phyloP scores from a whole-genome alignment of 2,888 invertebrate genomes.

The Diogma glabrata region DNA sequence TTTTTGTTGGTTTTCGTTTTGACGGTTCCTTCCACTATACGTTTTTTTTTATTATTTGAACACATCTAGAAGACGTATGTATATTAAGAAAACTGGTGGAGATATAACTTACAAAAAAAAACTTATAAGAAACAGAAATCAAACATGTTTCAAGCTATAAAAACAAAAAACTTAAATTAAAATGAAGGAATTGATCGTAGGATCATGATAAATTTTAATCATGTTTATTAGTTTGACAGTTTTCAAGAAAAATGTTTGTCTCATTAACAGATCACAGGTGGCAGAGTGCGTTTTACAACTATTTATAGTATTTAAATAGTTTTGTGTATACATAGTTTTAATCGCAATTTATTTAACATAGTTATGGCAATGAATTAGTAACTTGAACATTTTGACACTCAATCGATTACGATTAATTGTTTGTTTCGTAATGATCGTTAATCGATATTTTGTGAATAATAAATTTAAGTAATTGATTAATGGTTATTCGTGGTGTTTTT shows the following conservation, averaged over 20 bases:
- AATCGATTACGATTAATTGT: too few species aligned
- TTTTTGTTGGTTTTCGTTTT: constrained; percentile 4
- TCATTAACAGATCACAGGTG: constrained; percentile 8
- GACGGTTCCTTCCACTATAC: constrained; percentile 6
- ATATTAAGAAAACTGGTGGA: background rate
- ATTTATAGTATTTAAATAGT: too few species aligned
- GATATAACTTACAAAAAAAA: too few species aligned
- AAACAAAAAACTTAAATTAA: constrained; percentile 2
- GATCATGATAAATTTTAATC: constrained; percentile 7
- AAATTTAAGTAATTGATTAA: too few species aligned
- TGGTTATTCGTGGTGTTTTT: too few species aligned
- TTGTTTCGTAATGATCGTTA: too few species aligned
- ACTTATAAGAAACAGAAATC: background rate
- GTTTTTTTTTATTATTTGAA: constrained; percentile 1
- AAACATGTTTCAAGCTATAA: too few species aligned
- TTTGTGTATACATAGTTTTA: too few species aligned
- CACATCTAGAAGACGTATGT: background rate
- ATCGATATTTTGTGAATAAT: too few species aligned
- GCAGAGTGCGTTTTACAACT: constrained; percentile 1
- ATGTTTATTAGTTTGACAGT: constrained; percentile 6
- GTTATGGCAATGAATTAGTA: too few species aligned
- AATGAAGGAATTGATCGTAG: constrained; percentile 1
- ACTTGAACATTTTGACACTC: too few species aligned
- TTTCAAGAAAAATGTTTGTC: constrained; percentile 8
- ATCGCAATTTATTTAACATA: too few species aligned